Base-by-base conservation (phyloP, 1,140 invertebrate genomes). In the Neodiprion pinetum region DNA sequence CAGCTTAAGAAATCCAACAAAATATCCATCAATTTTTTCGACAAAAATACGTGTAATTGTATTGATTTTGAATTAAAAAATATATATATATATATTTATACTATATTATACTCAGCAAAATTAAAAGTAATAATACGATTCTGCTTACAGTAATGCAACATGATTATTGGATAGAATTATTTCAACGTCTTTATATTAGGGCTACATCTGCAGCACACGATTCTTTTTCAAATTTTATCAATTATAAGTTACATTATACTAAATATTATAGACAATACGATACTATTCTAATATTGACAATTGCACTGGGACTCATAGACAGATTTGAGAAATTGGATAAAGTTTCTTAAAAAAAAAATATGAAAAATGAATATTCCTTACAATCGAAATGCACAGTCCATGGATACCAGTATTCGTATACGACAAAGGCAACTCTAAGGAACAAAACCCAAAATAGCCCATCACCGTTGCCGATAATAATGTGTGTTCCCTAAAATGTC, bases 361-460 rank as follows among this genome's bases (percentile, higher is more conserved):
- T 21, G 1, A 1, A 53, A 53, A 53, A 11, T 53, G 50, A 53
- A 53, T 11, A 21, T 21, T 21, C 17, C 1, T 21, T 21, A 21
- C 17, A 53, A 53, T 53, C n/a, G 2, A 53, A 53, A 21, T 21
- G 17, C n/a, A 53, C 50, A 10, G 50, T 53, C 50, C n/a, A 53
- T 53, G 50, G 10, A n/a, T 53, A n/a, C 50, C 50, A 53, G 50
- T 53, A 53, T 53, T 53, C 10, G 10, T 53, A n/a, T 53, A 53
- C n/a, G n/a, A 53, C 10, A 53, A 53, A 53, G 50, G 50, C 50
- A 53, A 53, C 10, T 53, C n/a, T 53, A 53, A 53, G 50, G 50
- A 53, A 53, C 50, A 53, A 53, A 53, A 53, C 50, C 50, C 50
- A 53, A 53, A 53, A 53, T 53, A 53, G 50, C 50, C 50, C 50